These are phyloP conservation scores for Melanotaenia pygmaea DNA, from an alignment of 2,797 vertebrate genomes.

Conservation along the genomic window DNA sequence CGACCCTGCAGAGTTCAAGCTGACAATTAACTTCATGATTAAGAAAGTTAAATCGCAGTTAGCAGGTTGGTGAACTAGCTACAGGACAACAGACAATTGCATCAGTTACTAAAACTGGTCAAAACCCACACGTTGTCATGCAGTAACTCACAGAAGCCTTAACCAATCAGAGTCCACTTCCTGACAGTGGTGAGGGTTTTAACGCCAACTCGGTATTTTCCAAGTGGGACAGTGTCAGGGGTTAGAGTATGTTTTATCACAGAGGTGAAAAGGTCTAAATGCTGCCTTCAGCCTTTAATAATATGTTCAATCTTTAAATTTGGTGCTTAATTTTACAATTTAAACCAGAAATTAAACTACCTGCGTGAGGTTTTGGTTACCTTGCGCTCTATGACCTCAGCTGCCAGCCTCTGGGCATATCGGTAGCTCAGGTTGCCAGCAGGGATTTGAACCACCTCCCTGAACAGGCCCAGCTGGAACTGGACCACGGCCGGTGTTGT, in stretches of 20 bases:
- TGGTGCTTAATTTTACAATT: too few species aligned
- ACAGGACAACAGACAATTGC: neutral
- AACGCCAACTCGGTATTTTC: constrained; percentile 22
- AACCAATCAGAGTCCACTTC: constrained; percentile 48
- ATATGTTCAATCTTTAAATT: neutral
- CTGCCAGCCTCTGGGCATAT: constrained; percentile 73
- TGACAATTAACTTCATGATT: neutral
- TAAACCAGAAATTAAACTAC: neutral
- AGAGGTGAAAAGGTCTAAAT: neutral
- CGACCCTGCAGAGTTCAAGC: neutral
- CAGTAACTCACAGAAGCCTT: constrained; percentile 25
- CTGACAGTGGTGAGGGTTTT: neutral
- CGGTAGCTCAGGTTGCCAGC: constrained; percentile 66
- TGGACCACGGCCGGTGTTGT: constrained; percentile 59
- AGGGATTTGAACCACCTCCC: constrained; percentile 73
- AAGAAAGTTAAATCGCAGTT: too few species aligned
- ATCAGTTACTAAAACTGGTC: neutral
- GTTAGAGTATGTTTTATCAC: neutral
- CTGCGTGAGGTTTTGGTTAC: constrained; percentile 41
- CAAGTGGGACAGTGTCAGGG: constrained; percentile 25
- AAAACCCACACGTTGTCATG: neutral
- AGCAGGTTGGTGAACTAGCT: neutral
- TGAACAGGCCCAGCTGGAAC: constrained; percentile 82
- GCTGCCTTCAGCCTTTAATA: too few species aligned
- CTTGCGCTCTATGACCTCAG: constrained; percentile 80